Evolutionary conservation across 2,113 vertebrate genomes (phyloP).

Genomic region (Probosciger aterrimus): DNA sequence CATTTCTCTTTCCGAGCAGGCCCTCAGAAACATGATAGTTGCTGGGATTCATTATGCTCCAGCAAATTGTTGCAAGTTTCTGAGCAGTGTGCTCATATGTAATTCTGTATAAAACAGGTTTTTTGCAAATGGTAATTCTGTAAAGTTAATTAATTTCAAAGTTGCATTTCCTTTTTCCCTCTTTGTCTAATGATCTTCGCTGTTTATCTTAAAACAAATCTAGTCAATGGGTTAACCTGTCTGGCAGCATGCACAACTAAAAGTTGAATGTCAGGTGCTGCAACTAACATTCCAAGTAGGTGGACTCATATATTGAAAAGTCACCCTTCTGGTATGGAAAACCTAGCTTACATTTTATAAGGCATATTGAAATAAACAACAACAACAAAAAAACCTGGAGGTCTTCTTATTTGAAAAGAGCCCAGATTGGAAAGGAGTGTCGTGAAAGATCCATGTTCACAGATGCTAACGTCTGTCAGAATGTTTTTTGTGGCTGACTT

Average conservation of each 20-base stretch:
- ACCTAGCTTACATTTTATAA: not conserved
- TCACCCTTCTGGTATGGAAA: not conserved
- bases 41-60: slow-evolving; percentile 21
- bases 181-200: not conserved
- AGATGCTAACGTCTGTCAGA: slow-evolving; percentile 74
- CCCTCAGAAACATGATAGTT: not conserved
- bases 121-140: not conserved
- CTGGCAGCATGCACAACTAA: not conserved
- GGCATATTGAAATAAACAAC: not conserved
- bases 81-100: not conserved
- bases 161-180: not conserved
- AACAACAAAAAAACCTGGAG: not conserved
- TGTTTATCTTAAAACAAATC: not conserved
- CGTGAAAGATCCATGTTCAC: slow-evolving; percentile 47
- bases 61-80: slow-evolving; percentile 29
- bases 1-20: slow-evolving; percentile 35
- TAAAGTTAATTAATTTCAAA: slow-evolving; percentile 10
- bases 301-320: not conserved
- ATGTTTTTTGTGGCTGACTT: slow-evolving; percentile 64
- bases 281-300: not conserved
- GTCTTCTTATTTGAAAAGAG: slow-evolving; percentile 28
- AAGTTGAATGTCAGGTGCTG: not conserved
- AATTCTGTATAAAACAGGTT: not conserved
- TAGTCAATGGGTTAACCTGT: not conserved
- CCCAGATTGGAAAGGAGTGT: slow-evolving; percentile 48